phyloP scores from a whole-genome alignment of 2,113 vertebrate genomes.

The Oreotragus oreotragus region DNA sequence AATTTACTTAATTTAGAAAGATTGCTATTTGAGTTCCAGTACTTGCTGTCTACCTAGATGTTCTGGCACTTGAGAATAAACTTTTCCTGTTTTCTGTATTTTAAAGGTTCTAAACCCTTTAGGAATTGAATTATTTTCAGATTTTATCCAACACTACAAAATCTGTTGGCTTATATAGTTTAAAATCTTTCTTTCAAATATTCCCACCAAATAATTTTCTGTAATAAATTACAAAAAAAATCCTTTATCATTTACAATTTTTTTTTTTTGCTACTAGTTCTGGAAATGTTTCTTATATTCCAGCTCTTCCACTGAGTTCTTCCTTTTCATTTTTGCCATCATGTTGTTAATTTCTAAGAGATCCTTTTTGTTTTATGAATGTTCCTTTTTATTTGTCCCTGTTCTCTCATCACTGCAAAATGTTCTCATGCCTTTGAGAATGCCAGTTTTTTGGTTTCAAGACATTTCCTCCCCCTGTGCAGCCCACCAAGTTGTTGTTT shows the following conservation, averaged over 20 bases:
- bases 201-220: neutral
- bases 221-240: neutral
- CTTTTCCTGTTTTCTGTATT: neutral
- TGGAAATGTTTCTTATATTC: neutral
- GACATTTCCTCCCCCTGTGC: neutral
- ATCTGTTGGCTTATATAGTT: neutral
- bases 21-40: neutral
- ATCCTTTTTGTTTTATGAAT: neutral
- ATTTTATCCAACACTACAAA: neutral
- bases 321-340: neutral
- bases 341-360: neutral
- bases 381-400: neutral
- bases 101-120: neutral
- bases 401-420: neutral
- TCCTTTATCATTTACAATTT: neutral
- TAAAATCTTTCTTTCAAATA: neutral
- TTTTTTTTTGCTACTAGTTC: neutral
- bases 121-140: neutral
- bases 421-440: neutral
- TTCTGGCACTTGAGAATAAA: neutral
- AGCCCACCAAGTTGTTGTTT: neutral
- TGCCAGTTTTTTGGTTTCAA: neutral
- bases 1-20: neutral
- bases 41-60: neutral
- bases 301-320: neutral